Base-by-base conservation (phyloP, 2,888 invertebrate genomes). In the Mycogona germanica region DNA sequence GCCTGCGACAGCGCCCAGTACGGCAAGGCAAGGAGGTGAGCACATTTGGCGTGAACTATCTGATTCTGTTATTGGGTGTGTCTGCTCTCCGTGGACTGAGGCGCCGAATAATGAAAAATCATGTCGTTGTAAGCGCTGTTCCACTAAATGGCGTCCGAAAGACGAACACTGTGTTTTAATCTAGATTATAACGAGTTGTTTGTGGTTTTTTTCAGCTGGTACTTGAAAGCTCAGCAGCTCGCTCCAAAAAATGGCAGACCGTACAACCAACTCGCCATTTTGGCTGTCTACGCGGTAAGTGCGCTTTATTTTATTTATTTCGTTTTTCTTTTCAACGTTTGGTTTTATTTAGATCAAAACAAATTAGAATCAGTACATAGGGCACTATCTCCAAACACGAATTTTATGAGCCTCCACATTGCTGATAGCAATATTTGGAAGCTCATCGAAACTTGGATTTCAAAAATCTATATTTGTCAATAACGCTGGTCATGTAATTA, bases 181-280 rank as follows among this genome's bases (percentile, higher is more conserved):
- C 32, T 19, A n/a, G 7, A 12, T 28, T 47, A 17, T n/a, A n/a
- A n/a, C n/a, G n/a, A n/a, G n/a, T n/a, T n/a, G n/a, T n/a, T n/a
- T n/a, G n/a, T n/a, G n/a, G n/a, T n/a, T n/a, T 35, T 35, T 51
- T 41, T 55, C 69, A 80, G 84, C 64, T 93, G 86, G 82, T 97
- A 97, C 68, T 79, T 87, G 57, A 89, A 88, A 73, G 92, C 96
- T 12, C 87, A 91, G 67, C 85, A 86, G 70, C 80, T 95, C 40
- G 87, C 92, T 72, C 92, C 96, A 7, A 87, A 89, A 70, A 93
- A 93, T 73, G 95, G 95, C 49, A 78, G 87, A 60, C 91, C 95
- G 0, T 96, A 95, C 68, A 89, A 95, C 70, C 95, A 96, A 69
- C 72, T 97, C 62, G 96, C 93, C 25, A 78, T 96, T 62, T 73